Percentiles rank a stretch among this genome's conserved stretches.
phyloP scores from a whole-genome alignment of 1,140 invertebrate species.

The Pogonognathellus flavescens region DNA sequence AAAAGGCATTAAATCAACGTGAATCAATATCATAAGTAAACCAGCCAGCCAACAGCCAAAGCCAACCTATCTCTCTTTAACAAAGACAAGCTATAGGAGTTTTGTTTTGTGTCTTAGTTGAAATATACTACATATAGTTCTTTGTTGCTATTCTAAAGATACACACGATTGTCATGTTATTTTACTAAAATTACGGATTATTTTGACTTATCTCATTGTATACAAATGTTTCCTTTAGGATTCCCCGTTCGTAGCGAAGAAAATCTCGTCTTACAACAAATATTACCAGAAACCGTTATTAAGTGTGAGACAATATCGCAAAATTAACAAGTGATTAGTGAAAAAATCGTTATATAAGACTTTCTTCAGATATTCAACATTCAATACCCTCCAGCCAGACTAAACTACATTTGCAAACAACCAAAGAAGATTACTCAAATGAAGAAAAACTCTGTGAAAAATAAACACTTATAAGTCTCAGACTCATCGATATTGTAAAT shows the following conservation, averaged over 20 bases:
- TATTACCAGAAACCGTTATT: background rate
- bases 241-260: background rate
- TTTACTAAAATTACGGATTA: too few species aligned
- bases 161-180: background rate
- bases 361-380: background rate
- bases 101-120: background rate
- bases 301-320: constrained; percentile 4
- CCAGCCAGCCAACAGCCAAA: background rate
- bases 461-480: too few species aligned
- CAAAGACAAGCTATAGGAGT: background rate
- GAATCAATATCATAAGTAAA: constrained; percentile 1
- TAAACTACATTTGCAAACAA: background rate
- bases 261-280: background rate
- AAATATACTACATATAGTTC: background rate
- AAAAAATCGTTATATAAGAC: background rate
- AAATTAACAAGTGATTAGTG: background rate
- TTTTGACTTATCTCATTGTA: background rate
- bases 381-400: background rate
- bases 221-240: constrained; percentile 19
- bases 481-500: too few species aligned
- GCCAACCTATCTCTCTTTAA: background rate
- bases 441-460: constrained; percentile 24
- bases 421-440: background rate
- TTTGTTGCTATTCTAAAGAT: background rate
- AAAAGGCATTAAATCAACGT: background rate